Conservation (phyloP, 2,888 invertebrate species). For the Epinotia ramella region DNA sequence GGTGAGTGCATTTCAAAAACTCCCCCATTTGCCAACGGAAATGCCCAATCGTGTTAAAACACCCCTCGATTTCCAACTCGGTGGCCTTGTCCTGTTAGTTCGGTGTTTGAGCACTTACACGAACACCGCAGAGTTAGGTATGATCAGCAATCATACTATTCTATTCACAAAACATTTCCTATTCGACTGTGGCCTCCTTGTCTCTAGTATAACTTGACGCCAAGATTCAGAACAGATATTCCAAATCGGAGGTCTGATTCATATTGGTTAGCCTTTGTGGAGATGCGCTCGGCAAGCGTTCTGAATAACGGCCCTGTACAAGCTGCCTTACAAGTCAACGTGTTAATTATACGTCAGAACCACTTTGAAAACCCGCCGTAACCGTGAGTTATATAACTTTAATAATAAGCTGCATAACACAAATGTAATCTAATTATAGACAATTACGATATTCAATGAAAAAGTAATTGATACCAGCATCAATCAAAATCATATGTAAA, state of each 20-base stretch:
- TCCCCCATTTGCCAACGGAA: conserved; percentile 20
- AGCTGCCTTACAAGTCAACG: conserved; percentile 33
- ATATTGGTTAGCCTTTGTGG: neutral
- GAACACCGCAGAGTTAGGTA: neutral
- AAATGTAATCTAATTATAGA: conserved; percentile 39
- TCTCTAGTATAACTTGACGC: neutral
- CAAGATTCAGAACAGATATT: neutral
- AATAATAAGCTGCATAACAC: conserved; percentile 33
- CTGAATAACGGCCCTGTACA: conserved; percentile 7
- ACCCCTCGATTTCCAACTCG: conserved; percentile 24
- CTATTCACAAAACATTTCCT: conserved; percentile 2
- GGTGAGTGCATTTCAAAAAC: conserved; percentile 8
- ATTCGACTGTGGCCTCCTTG: neutral
- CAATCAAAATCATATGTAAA: conserved; percentile 12
- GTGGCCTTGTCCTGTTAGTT: neutral
- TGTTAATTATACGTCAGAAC: conserved; percentile 24
- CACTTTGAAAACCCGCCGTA: conserved; percentile 25
- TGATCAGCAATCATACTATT: conserved; percentile 21
- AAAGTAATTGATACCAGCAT: conserved; percentile 32
- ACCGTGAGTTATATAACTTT: conserved; percentile 34
- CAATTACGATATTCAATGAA: conserved; percentile 39
- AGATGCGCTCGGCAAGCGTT: neutral
- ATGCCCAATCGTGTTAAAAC: conserved; percentile 3
- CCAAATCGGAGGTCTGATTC: neutral
- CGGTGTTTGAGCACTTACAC: conserved; percentile 7